Conservation (phyloP, 2,888 invertebrate species). For the Lomographa bimaculata region DNA sequence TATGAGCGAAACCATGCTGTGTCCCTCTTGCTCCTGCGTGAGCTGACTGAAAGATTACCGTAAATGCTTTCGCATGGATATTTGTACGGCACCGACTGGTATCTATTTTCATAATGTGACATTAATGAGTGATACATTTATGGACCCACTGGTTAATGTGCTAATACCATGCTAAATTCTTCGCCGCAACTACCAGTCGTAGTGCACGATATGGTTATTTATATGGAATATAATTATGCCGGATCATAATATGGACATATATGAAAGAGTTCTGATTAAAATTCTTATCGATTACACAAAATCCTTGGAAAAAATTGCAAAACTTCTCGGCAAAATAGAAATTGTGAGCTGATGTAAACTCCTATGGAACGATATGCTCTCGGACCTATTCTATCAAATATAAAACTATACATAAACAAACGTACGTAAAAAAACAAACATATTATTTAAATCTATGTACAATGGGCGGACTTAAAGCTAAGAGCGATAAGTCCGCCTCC, state of each 20-base stretch:
- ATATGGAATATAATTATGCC: slow-evolving; percentile 6
- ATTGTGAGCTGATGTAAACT: slow-evolving; percentile 10
- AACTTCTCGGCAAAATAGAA: no score
- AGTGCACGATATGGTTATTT: slow-evolving; percentile 9
- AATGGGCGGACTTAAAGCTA: no score
- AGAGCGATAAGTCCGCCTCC: no score
- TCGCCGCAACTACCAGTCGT: slow-evolving; percentile 1
- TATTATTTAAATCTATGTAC: no score
- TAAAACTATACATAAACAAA: no score
- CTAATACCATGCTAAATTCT: no score
- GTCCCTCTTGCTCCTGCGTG: slow-evolving; percentile 52
- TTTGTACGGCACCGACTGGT: slow-evolving; percentile 51
- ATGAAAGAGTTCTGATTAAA: slow-evolving; percentile 10
- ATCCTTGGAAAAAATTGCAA: slow-evolving; percentile 17
- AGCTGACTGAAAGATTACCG: slow-evolving; percentile 48
- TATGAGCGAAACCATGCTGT: slow-evolving; percentile 47
- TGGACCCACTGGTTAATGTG: slow-evolving; percentile 49
- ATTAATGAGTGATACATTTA: slow-evolving; percentile 51
- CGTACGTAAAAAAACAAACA: no score
- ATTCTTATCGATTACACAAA: slow-evolving; percentile 21
- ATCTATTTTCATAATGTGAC: slow-evolving; percentile 57
- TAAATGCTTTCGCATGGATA: slow-evolving; percentile 37
- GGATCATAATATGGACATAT: slow-evolving; percentile 7
- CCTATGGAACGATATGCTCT: no score
- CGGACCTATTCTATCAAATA: no score